Evolutionary conservation across 2,888 invertebrate species (phyloP).

Genomic region (Torymus tubicola): DNA sequence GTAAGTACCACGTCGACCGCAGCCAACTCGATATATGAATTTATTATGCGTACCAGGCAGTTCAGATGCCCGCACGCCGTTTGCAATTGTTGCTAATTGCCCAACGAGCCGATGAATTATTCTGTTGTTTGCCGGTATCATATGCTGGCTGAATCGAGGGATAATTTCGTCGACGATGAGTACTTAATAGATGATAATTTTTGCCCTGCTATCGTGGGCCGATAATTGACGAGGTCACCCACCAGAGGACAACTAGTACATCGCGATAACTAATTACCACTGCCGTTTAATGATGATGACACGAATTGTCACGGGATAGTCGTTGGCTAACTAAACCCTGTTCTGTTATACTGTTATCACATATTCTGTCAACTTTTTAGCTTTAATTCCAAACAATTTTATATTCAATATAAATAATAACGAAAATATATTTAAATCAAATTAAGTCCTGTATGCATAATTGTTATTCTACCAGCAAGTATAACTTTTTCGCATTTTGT

Average conservation of each 20-base stretch:
- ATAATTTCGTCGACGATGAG: not conserved
- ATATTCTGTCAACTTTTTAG: too few relatives aligned
- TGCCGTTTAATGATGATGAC: not conserved
- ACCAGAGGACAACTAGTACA: not conserved
- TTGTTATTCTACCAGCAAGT: too few relatives aligned
- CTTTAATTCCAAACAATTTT: too few relatives aligned
- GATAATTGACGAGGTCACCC: conserved; percentile 1
- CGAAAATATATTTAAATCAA: too few relatives aligned
- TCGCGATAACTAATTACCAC: not conserved
- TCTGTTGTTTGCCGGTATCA: conserved; percentile 5
- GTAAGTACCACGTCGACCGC: not conserved
- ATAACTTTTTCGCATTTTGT: too few relatives aligned
- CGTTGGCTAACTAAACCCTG: not conserved
- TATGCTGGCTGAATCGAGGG: not conserved
- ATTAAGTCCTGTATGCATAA: too few relatives aligned
- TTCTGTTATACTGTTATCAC: too few relatives aligned
- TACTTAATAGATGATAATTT: conserved; percentile 7
- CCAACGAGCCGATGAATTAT: conserved; percentile 3
- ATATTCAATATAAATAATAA: too few relatives aligned
- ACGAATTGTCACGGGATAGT: not conserved
- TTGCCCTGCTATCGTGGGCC: not conserved
- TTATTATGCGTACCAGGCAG: not conserved
- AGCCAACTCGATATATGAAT: conserved; percentile 14
- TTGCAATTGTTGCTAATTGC: conserved; percentile 33
- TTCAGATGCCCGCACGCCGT: not conserved